Evolutionary conservation across 1,140 invertebrate species (phyloP), one percentile per base, ranked within the genome.

Genomic region (Zaprionus tsacasi): DNA sequence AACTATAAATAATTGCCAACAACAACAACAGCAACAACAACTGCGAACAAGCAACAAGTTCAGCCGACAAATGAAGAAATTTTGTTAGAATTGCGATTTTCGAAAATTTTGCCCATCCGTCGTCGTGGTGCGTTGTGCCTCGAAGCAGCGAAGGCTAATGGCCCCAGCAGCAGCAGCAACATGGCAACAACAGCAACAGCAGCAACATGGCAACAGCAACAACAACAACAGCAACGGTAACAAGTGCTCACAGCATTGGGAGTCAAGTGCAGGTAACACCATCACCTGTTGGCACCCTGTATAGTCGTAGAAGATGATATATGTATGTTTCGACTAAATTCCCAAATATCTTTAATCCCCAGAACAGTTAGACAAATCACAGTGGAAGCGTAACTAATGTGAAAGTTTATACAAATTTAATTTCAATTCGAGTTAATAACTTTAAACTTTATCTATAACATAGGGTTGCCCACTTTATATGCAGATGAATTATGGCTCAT

Each of bases 1-100:
- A 81, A 90, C 85, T 89, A 89, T 89, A 89, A 89, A 89, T 89
- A 89, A 89, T 89, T 83, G 72, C 85, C 85, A 88, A 79, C 85
- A 88, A 88, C 33, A 8, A 6, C 33, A 10, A 88, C 33, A 8
- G 7, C 33, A 10, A 10, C 27, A 30, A 30, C 27, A 30, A 30
- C 83, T 82, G 79, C 77, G 71, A 77, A 75, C 75, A 74, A 68
- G 74, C 75, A 60, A 78, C 75, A 82, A 83, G 81, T 83, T 78
- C 77, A 79, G 65, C 64, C 27, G 56, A 40, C 55, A 85, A 89
- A 89, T 89, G 81, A 89, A 89, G 81, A 89, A 89, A 89, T 89
- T 89, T 89, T 85, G 85, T 88, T 87, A 89, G 85, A 89, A 89
- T 83, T 89, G 82, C 74, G 75, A 77, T 83, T 88, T 87, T 82